A percentile compares a stretch with the other conserved stretches of the same genome.
Evolutionary conservation across 2,888 invertebrate species (phyloP).

Genomic region (Apamea crenata): DNA sequence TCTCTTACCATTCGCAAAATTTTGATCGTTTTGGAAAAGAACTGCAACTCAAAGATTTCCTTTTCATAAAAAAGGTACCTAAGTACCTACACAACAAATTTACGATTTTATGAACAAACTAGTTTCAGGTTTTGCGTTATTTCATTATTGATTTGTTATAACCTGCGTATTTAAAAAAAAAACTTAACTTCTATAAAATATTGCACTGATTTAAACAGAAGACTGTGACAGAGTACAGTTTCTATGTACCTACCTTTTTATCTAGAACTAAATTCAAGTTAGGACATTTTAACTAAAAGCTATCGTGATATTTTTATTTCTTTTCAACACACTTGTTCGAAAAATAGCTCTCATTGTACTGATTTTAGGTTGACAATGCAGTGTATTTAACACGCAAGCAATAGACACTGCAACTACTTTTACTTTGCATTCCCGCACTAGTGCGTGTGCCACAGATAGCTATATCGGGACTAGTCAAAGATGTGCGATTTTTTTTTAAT

Average conservation of each 20-base stretch:
- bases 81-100: background rate
- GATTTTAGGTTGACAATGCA: background rate
- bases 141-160: background rate
- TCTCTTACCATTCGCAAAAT: too few relatives aligned
- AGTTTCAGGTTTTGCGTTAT: slow-evolving; percentile 12
- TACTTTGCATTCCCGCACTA: background rate
- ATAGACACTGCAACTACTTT: background rate
- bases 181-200: background rate
- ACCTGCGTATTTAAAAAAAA: background rate
- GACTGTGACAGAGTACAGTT: slow-evolving; percentile 47
- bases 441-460: background rate
- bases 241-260: slow-evolving; percentile 33
- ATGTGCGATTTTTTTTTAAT: background rate
- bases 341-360: background rate
- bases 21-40: background rate
- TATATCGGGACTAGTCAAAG: too few relatives aligned
- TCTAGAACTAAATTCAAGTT: slow-evolving; percentile 19
- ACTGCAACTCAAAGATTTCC: background rate
- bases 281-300: slow-evolving; percentile 12
- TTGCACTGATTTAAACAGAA: slow-evolving; percentile 56
- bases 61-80: background rate
- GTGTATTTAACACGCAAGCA: background rate
- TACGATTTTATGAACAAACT: background rate
- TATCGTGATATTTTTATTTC: background rate
- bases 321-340: background rate